phyloP scores from a whole-genome alignment of 2,888 invertebrate genomes.

The Bombyx huttoni region DNA sequence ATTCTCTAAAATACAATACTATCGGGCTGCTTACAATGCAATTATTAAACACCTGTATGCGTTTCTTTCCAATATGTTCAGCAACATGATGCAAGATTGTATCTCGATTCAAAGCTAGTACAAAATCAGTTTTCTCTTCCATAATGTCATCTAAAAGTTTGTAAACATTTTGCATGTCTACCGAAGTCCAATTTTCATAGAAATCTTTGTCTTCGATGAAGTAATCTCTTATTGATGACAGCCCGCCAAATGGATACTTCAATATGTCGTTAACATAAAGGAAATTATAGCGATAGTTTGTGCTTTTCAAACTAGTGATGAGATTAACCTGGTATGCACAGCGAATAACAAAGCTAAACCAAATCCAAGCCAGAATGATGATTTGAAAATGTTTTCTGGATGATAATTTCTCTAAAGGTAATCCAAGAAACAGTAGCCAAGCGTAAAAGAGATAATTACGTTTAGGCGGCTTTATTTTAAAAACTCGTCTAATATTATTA shows the following conservation, averaged over 20 bases:
- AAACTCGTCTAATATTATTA: conserved; percentile 14
- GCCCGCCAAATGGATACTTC: conserved; percentile 29
- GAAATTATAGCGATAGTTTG: conserved; percentile 18
- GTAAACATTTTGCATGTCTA: conserved; percentile 13
- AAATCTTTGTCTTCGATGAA: conserved; percentile 26
- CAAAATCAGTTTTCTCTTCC: conserved; percentile 26
- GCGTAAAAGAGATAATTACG: conserved; percentile 36
- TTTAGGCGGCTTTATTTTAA: conserved; percentile 21
- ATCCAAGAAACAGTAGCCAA: conserved; percentile 34
- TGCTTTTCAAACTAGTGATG: conserved; percentile 28
- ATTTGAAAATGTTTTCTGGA: conserved; percentile 18
- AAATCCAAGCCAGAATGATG: conserved; percentile 32
- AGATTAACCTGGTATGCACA: conserved; percentile 37
- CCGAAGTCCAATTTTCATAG: conserved; percentile 26
- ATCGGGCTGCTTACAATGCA: conserved; percentile 40
- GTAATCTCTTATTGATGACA: conserved; percentile 24
- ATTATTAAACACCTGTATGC: conserved; percentile 33
- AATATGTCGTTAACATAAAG: conserved; percentile 24
- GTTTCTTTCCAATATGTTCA: conserved; percentile 20
- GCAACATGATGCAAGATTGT: conserved; percentile 22
- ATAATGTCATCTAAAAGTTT: conserved; percentile 23
- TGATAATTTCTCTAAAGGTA: conserved; percentile 27
- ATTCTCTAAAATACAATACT: conserved; percentile 34
- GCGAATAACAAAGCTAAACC: conserved; percentile 36
- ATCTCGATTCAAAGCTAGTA: conserved; percentile 32